Conservation (phyloP, 2,113 vertebrate genomes). For the Campylomormyrus tamandua region DNA sequence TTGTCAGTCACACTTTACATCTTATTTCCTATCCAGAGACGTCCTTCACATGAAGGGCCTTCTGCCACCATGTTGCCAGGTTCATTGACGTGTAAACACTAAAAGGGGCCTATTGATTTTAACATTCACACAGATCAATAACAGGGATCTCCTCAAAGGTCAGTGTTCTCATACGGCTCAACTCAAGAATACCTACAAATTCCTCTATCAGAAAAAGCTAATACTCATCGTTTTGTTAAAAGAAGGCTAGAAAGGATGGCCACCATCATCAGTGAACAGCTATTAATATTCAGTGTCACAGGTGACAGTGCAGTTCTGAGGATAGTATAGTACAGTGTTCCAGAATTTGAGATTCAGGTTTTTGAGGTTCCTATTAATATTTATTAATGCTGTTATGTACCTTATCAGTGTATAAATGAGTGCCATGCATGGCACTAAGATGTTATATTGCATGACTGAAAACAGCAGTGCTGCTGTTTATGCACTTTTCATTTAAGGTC, state of each 20-base stretch:
- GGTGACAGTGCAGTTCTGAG: not conserved
- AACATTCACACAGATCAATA: not conserved
- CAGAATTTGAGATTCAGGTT: not conserved
- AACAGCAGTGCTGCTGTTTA: not conserved
- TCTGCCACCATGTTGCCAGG: not conserved
- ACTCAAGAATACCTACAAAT: not conserved
- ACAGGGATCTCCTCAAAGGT: not conserved
- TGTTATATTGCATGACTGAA: not conserved
- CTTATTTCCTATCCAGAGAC: not conserved
- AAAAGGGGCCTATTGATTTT: conserved; percentile 6
- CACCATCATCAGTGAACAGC: not conserved
- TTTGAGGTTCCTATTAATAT: not conserved
- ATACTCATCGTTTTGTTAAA: not conserved
- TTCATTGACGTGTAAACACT: not conserved
- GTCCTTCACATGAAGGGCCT: not conserved
- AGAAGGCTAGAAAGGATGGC: not conserved
- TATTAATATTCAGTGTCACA: not conserved
- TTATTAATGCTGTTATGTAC: not conserved
- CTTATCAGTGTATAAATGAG: not conserved
- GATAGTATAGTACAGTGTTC: not conserved
- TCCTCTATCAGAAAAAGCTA: not conserved
- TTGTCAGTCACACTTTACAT: not conserved
- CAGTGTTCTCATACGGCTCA: not conserved
- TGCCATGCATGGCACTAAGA: not conserved
- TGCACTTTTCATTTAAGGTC: not conserved